phyloP scores from a whole-genome alignment of 1,140 invertebrate species.

The Drosophila sucinea region DNA sequence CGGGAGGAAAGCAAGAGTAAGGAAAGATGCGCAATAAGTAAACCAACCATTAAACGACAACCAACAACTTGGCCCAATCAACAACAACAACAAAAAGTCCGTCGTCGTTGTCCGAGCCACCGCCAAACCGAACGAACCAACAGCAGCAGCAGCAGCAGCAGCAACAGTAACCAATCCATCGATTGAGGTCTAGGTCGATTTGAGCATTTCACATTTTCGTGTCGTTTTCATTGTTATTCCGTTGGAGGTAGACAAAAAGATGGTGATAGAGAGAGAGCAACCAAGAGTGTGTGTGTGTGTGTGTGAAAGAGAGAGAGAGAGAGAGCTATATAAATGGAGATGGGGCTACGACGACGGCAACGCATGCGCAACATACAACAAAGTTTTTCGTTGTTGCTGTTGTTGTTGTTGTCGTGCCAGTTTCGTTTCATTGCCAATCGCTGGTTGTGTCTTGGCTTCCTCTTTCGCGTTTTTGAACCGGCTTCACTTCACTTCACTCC shows the following conservation, averaged over 20 bases:
- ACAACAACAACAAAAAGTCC: slow-evolving; percentile 21
- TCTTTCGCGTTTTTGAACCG: slow-evolving; percentile 60
- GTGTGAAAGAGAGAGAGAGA: slow-evolving; percentile 14
- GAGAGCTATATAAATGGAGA: background rate
- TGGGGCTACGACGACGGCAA: slow-evolving; percentile 16
- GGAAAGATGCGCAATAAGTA: slow-evolving; percentile 9
- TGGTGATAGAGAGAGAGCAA: background rate
- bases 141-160: no score
- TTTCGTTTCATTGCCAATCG: slow-evolving; percentile 71
- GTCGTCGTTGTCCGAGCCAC: slow-evolving; percentile 33
- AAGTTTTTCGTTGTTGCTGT: background rate
- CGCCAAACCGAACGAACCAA: slow-evolving; percentile 25
- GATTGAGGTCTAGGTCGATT: slow-evolving; percentile 81
- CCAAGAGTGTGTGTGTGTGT: slow-evolving; percentile 11
- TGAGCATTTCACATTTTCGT: slow-evolving; percentile 80
- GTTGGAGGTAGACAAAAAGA: background rate
- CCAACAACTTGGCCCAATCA: background rate
- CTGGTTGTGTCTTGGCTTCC: slow-evolving; percentile 48
- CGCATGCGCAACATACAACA: slow-evolving; percentile 60
- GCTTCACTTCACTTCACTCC: slow-evolving; percentile 35
- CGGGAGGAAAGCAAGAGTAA: background rate
- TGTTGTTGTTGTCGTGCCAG: slow-evolving; percentile 53
- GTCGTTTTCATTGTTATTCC: slow-evolving; percentile 69
- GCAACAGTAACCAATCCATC: slow-evolving; percentile 45
- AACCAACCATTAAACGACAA: background rate